Evolutionary conservation across 53 echinoderm and acorn worm genomes (phyloP).

Genomic region (Paelopatides confundens): DNA sequence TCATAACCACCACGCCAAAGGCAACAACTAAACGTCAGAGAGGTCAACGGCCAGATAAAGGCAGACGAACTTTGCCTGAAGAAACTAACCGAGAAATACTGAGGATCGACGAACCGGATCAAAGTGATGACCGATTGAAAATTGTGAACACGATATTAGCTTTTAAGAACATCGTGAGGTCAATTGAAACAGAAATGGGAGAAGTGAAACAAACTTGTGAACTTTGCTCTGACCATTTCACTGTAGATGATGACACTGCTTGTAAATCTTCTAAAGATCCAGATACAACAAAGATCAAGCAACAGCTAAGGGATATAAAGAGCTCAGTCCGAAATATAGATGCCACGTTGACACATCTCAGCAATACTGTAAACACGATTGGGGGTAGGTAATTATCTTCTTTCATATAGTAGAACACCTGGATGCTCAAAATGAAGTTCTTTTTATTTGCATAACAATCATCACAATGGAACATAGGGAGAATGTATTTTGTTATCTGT

Average conservation of each 20-base stretch:
- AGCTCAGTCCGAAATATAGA: not conserved
- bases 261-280: not conserved
- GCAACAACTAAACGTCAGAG: not conserved
- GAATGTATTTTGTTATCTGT: no score
- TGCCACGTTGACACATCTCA: not conserved
- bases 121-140: not conserved
- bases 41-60: not conserved
- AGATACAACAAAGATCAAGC: constrained; percentile 10
- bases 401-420: not conserved
- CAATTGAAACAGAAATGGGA: constrained; percentile 16
- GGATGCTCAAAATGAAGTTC: not conserved
- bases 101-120: not conserved
- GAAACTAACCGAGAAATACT: not conserved
- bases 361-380: not conserved
- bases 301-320: constrained; percentile 8
- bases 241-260: not conserved
- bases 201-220: not conserved
- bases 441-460: no score
- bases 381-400: not conserved
- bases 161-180: constrained; percentile 38
- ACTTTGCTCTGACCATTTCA: not conserved
- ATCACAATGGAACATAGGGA: no score
- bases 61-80: not conserved
- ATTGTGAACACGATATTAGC: constrained; percentile 3
- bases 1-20: not conserved